A percentile compares a stretch with the other conserved stretches of the same genome.
phyloP scores from a whole-genome alignment of 23 tunicate genomes.

The Styela plicata region DNA sequence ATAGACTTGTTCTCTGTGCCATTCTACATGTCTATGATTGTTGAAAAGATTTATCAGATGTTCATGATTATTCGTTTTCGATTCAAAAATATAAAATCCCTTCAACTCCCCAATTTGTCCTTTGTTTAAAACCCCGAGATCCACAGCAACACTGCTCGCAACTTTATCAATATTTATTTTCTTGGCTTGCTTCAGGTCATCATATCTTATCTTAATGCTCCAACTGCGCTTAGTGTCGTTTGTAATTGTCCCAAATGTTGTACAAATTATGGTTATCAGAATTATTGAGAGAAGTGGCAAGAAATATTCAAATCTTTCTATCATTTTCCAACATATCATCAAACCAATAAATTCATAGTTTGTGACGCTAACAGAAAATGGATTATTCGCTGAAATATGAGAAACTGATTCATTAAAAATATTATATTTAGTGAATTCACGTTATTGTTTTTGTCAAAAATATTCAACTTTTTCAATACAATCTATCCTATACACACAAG shows the following conservation, averaged over 20 bases:
- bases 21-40: constrained; percentile 43
- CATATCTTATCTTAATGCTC: constrained; percentile 4
- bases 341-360: background rate
- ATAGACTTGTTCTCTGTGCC: constrained; percentile 50
- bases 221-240: background rate
- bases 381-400: too few relatives aligned
- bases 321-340: background rate
- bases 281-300: background rate
- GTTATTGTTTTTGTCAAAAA: too few relatives aligned
- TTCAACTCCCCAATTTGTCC: constrained; percentile 87
- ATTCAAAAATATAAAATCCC: constrained; percentile 62
- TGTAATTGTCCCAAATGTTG: background rate
- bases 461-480: too few relatives aligned
- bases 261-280: background rate
- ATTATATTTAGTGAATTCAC: too few relatives aligned
- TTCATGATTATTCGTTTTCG: background rate
- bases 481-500: too few relatives aligned
- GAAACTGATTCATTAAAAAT: too few relatives aligned
- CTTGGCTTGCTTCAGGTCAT: background rate
- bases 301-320: background rate
- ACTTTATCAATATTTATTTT: constrained; percentile 14
- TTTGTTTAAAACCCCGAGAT: constrained; percentile 28
- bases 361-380: too few relatives aligned
- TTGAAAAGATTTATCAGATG: background rate
- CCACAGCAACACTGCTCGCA: constrained; percentile 44